These are phyloP conservation scores for Drosophila aldrichi DNA, from an alignment of 2,888 invertebrate genomes.

Conservation along the genomic window DNA sequence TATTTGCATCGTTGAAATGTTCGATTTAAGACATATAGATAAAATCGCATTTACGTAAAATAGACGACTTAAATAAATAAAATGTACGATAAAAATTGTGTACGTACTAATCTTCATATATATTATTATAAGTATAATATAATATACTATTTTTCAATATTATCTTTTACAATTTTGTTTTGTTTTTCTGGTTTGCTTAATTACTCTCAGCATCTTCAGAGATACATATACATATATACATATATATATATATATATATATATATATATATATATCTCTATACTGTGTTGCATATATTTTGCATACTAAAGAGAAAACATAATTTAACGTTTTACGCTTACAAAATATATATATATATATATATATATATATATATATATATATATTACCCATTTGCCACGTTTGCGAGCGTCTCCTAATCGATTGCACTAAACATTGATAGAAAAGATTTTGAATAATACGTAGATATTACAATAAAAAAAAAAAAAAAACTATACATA, in stretches of 20 bases:
- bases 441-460: conserved; percentile 22
- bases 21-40: conserved; percentile 34
- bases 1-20: conserved; percentile 36
- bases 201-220: conserved; percentile 34
- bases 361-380: conserved; percentile 21
- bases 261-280: conserved; percentile 19
- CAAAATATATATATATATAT: conserved; percentile 26
- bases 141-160: conserved; percentile 12
- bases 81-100: conserved; percentile 25
- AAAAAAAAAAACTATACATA: too few relatives aligned
- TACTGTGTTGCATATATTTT: conserved; percentile 19
- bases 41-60: conserved; percentile 28
- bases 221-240: conserved; percentile 25
- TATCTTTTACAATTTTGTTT: conserved; percentile 4
- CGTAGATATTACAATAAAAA: conserved; percentile 8
- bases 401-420: conserved; percentile 37
- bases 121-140: conserved; percentile 17
- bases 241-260: conserved; percentile 24
- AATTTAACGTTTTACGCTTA: conserved; percentile 46
- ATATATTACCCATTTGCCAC: conserved; percentile 24
- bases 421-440: conserved; percentile 45
- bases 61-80: conserved; percentile 37
- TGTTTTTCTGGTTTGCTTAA: not conserved
- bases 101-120: conserved; percentile 14
- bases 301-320: conserved; percentile 35